These are phyloP conservation scores for Platerodrilus igneus DNA, from an alignment of 2,888 invertebrate species.

Conservation along the genomic window DNA sequence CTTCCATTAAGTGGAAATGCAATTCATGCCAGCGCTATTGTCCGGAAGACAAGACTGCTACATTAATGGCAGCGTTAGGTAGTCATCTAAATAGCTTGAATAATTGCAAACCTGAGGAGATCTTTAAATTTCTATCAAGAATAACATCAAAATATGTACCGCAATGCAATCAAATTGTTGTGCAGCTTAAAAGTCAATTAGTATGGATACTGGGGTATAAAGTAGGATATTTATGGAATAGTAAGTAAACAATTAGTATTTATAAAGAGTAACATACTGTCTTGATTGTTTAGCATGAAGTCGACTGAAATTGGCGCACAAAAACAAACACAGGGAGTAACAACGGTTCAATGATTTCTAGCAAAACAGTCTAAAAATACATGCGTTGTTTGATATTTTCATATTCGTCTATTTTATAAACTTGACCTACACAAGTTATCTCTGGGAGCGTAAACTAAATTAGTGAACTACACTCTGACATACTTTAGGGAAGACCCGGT, in stretches of 20 bases:
- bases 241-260: slow-evolving; percentile 46
- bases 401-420: no score
- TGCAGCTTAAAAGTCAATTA: slow-evolving; percentile 60
- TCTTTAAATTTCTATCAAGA: slow-evolving; percentile 54
- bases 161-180: slow-evolving; percentile 56
- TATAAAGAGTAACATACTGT: no score
- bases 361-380: no score
- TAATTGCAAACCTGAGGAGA: slow-evolving; percentile 50
- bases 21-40: slow-evolving; percentile 51
- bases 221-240: slow-evolving; percentile 55
- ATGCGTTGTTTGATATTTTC: no score
- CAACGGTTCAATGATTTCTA: no score
- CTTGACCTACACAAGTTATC: no score
- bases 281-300: no score
- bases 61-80: slow-evolving; percentile 53
- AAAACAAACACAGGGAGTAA: no score
- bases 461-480: no score
- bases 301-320: no score
- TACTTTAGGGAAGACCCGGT: no score
- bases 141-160: slow-evolving; percentile 56
- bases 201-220: slow-evolving; percentile 59
- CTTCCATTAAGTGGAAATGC: slow-evolving; percentile 57
- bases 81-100: slow-evolving; percentile 53
- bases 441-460: no score
- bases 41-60: slow-evolving; percentile 51